Evolutionary conservation across 2,888 invertebrate genomes (phyloP), one percentile per base, ranked within the genome.

Genomic region (Meteorus colon): DNA sequence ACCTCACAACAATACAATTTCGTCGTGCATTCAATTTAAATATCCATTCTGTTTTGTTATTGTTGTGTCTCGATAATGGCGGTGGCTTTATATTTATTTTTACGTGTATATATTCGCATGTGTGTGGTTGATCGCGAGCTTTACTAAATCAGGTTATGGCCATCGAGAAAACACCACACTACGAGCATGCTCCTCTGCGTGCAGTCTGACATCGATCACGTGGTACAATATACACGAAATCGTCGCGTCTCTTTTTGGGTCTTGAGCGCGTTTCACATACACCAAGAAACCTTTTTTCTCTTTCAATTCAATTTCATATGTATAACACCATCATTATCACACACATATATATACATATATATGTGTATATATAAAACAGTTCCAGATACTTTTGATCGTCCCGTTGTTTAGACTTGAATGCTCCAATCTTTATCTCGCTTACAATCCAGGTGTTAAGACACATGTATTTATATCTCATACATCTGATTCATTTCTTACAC

Each of bases 201-300:
- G 79, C 81, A 79, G 77, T 80, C 79, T 82, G 84, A 84, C 81
- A 82, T 79, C 80, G 84, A 85, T 86, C 86, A 86, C 86, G 86
- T 86, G 86, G 85, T 83, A 81, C 24, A 55, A 48, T 48, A 55
- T 55, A 55, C 76, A 79, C 79, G 67, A 1, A 41, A 71, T 59
- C 66, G 72, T 73, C 78, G 75, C 70, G 75, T 74, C 74, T 68
- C 71, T 59, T 65, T 72, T 51, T 31, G 41, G 31, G 45, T 66
- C 60, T 16, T 37, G 24, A 31, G 55, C 55, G 74, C 63, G 62
- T 59, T 73, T 81, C 74, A 76, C 74, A 68, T 60, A 62, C 27
- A 31, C 73, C 19, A 37, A 55, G 29, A 67, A 27, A 60, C 62
- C 59, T 34, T 29, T 63, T 31, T 29, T 63, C 29, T 63, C 34